Percentiles rank a stretch among this genome's conserved stretches.
These are phyloP conservation scores for Phrynosoma platyrhinos DNA, from an alignment of 2,113 vertebrate genomes.

Conservation along the genomic window DNA sequence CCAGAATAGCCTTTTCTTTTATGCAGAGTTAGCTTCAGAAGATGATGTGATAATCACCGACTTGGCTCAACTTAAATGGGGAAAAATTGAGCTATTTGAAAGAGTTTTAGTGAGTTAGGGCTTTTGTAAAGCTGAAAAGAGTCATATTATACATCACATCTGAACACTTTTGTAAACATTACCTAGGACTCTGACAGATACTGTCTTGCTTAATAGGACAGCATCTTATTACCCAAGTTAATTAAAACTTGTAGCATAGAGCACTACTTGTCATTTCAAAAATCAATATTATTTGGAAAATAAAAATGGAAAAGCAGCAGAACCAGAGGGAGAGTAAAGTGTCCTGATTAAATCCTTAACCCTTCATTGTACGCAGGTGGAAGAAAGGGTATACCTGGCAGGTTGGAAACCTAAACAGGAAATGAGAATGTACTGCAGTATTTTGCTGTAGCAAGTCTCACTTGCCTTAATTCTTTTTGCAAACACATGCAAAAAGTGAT, in stretches of 20 bases:
- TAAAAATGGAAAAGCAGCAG: background rate
- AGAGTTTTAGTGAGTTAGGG: conserved; percentile 56
- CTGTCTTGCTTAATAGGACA: conserved; percentile 69
- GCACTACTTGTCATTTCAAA: conserved; percentile 40
- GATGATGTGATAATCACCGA: background rate
- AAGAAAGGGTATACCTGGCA: background rate
- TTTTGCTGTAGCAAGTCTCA: too few relatives aligned
- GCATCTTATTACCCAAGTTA: conserved; percentile 64
- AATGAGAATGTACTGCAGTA: background rate
- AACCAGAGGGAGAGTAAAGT: too few relatives aligned
- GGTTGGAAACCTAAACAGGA: background rate
- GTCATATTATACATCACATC: conserved; percentile 48
- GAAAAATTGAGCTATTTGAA: background rate
- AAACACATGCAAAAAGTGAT: background rate
- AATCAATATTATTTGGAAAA: background rate
- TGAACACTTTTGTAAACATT: conserved; percentile 62
- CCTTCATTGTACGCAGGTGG: too few relatives aligned
- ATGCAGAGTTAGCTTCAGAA: background rate
- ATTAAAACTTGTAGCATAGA: conserved; percentile 66
- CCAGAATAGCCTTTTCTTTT: background rate
- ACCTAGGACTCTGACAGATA: conserved; percentile 62
- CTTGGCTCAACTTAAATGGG: conserved; percentile 19
- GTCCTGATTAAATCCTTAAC: too few relatives aligned
- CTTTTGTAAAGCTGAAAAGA: conserved; percentile 61
- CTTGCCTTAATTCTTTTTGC: background rate